A percentile compares a stretch with the other conserved stretches of the same genome.
Conservation (phyloP, 23 tunicate genomes). For the Trididemnum nubilum region DNA sequence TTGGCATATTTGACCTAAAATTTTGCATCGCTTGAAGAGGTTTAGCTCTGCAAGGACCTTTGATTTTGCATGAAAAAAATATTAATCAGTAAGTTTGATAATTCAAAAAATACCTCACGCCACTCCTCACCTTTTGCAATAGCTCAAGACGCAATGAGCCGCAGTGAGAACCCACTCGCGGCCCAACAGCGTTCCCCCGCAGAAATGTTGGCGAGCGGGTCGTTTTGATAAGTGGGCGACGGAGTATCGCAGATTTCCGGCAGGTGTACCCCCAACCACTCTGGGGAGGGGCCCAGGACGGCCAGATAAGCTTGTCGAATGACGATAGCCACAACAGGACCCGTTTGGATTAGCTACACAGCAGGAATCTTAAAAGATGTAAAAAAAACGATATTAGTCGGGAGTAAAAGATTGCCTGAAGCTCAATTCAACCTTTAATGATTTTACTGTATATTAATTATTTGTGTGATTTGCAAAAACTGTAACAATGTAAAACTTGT, state of each 20-base stretch:
- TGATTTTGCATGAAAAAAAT: too few species aligned
- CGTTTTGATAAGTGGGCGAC: slow-evolving; percentile 63
- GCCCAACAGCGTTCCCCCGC: slow-evolving; percentile 82
- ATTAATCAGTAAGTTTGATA: too few species aligned
- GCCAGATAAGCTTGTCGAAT: not conserved
- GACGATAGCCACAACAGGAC: slow-evolving; percentile 59
- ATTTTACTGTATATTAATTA: too few species aligned
- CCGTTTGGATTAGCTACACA: slow-evolving; percentile 52
- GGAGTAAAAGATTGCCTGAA: too few species aligned
- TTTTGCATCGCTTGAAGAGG: too few species aligned
- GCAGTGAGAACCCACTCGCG: slow-evolving; percentile 87
- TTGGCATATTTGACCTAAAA: too few species aligned
- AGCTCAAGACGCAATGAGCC: slow-evolving; percentile 85
- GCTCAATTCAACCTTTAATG: too few species aligned
- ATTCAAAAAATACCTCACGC: not conserved
- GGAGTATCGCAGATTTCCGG: slow-evolving; percentile 55
- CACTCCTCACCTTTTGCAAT: slow-evolving; percentile 33
- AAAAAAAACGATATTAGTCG: not conserved
- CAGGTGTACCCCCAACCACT: slow-evolving; percentile 87
- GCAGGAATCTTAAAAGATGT: slow-evolving; percentile 45
- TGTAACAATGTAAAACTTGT: too few species aligned
- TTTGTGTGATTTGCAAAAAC: too few species aligned
- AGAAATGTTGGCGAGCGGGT: slow-evolving; percentile 38
- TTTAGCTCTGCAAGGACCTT: too few species aligned
- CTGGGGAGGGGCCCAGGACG: slow-evolving; percentile 49